Evolutionary conservation across 2,888 invertebrate genomes (phyloP).

Genomic region (Meandrusa payeni): DNA sequence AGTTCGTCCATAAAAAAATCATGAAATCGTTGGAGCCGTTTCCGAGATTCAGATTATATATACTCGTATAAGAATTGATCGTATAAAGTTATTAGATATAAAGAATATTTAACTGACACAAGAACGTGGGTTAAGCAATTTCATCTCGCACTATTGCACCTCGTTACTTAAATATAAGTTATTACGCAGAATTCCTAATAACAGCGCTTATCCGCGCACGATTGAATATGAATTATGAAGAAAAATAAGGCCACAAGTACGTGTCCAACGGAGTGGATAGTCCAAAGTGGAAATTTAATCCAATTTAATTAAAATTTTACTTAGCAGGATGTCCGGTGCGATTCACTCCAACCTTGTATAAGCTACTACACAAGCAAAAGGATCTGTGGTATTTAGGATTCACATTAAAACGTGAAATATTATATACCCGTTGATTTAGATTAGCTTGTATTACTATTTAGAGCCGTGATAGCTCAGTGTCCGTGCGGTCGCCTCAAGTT

Average conservation of each 20-base stretch:
- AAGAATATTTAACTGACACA: too few relatives aligned
- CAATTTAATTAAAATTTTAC: neutral
- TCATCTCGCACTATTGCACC: constrained; percentile 8
- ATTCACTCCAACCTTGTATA: constrained; percentile 1
- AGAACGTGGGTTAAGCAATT: constrained; percentile 1
- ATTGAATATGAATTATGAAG: constrained; percentile 3
- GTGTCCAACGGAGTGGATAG: neutral
- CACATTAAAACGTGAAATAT: too few relatives aligned
- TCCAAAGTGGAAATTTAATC: neutral
- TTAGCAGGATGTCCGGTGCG: constrained; percentile 4
- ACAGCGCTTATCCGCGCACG: neutral
- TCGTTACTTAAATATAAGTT: constrained; percentile 1
- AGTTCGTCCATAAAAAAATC: too few relatives aligned
- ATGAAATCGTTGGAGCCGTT: too few relatives aligned
- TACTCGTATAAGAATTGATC: too few relatives aligned
- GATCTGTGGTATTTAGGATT: constrained; percentile 7
- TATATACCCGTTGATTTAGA: too few relatives aligned
- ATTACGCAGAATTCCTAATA: constrained; percentile 14
- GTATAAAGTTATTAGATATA: too few relatives aligned
- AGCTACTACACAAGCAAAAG: constrained; percentile 8
- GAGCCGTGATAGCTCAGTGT: too few relatives aligned
- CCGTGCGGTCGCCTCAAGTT: too few relatives aligned
- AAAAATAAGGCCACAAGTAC: neutral
- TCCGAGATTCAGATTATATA: too few relatives aligned
- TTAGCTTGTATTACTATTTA: too few relatives aligned